Evolutionary conservation across 2,113 vertebrate genomes (phyloP).

Genomic region (Myiagra hebetior): DNA sequence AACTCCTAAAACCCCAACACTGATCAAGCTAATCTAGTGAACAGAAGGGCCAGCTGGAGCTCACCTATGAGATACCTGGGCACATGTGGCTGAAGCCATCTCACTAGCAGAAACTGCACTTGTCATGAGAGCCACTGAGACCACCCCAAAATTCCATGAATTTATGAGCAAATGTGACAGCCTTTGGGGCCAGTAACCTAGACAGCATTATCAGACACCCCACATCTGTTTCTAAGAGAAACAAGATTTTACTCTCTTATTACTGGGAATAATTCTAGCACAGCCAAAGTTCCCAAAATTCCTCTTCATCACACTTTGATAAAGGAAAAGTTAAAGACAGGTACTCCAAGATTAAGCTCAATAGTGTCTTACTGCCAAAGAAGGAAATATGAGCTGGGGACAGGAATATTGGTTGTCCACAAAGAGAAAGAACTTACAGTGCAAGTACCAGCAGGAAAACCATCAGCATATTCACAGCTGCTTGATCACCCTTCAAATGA

Average conservation of each 20-base stretch:
- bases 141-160: neutral
- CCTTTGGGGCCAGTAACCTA: neutral
- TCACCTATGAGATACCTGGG: neutral
- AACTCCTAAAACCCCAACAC: too few species aligned
- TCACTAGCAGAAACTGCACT: neutral
- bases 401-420: neutral
- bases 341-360: neutral
- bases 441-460: neutral
- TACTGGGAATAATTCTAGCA: neutral
- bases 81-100: neutral
- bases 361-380: neutral
- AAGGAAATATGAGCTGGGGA: neutral
- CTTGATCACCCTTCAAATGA: neutral
- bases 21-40: neutral
- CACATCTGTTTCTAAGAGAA: neutral
- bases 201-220: neutral
- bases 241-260: neutral
- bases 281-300: neutral
- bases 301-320: neutral
- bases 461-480: neutral
- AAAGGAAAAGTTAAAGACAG: neutral
- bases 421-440: neutral
- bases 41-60: neutral
- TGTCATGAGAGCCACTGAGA: neutral
- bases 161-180: neutral